Conservation (phyloP, 2,888 invertebrate genomes). For the Cheilosia vulpina region DNA sequence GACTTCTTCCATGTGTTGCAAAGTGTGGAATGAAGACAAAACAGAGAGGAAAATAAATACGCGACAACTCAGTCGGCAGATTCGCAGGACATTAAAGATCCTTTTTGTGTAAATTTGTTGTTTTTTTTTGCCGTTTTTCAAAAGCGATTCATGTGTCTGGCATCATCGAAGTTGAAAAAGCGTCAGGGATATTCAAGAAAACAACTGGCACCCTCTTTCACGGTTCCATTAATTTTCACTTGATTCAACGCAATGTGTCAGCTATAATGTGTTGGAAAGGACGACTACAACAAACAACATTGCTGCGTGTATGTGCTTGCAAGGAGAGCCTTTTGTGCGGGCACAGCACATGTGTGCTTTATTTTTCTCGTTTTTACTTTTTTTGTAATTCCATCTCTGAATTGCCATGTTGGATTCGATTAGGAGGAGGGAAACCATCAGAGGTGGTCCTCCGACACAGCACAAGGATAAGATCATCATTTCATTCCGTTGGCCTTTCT, state of each 20-base stretch:
- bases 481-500: conserved; percentile 2
- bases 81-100: conserved; percentile 56
- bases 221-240: conserved; percentile 72
- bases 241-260: conserved; percentile 73
- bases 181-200: conserved; percentile 61
- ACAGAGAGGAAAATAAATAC: conserved; percentile 11
- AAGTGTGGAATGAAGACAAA: conserved; percentile 67
- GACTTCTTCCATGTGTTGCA: conserved; percentile 63
- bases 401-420: conserved; percentile 57
- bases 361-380: conserved; percentile 1
- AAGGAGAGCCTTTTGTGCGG: conserved; percentile 3
- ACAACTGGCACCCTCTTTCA: conserved; percentile 67
- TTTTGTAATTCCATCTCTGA: conserved; percentile 57
- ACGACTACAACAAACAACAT: neutral
- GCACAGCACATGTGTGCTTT: conserved; percentile 3
- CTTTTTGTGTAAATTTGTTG: conserved; percentile 24
- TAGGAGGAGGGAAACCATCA: conserved; percentile 17
- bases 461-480: conserved; percentile 46
- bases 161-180: conserved; percentile 67
- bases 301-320: neutral
- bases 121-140: no score
- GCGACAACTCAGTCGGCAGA: conserved; percentile 51
- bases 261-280: conserved; percentile 47
- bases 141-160: conserved; percentile 21
- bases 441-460: conserved; percentile 11